Evolutionary conservation across 2,113 vertebrate genomes (phyloP).

Genomic region (Grammomys surdaster): DNA sequence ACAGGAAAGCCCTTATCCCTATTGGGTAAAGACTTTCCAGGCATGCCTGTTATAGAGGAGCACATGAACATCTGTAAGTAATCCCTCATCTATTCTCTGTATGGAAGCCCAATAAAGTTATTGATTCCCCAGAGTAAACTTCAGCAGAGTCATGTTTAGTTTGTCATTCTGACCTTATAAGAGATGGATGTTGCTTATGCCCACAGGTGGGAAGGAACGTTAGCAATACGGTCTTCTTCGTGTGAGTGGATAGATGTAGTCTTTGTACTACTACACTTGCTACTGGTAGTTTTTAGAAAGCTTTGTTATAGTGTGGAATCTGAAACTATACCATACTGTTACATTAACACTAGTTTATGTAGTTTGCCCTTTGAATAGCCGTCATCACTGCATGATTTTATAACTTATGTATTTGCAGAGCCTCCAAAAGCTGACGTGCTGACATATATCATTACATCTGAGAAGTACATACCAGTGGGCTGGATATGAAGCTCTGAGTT

Average conservation of each 20-base stretch:
- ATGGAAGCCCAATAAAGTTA: background rate
- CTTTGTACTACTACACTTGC: background rate
- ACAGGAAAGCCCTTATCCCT: background rate
- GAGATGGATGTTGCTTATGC: background rate
- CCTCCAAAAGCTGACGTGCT: background rate
- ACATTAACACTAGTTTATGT: slow-evolving; percentile 40
- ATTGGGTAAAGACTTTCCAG: background rate
- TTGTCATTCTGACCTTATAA: background rate
- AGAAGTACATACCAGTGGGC: background rate
- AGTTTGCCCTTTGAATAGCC: slow-evolving; percentile 24
- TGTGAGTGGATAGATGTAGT: background rate
- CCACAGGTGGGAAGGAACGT: background rate
- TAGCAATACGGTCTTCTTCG: background rate
- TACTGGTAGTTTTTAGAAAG: background rate
- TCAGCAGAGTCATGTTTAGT: background rate
- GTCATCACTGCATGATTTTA: background rate
- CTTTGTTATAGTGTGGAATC: slow-evolving; percentile 14
- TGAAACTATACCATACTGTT: background rate
- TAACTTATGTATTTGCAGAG: background rate
- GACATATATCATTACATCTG: background rate
- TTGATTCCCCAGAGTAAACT: background rate
- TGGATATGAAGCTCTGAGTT: background rate
- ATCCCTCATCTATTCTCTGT: background rate
- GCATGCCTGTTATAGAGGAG: background rate
- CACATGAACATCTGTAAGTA: background rate